Conservation (phyloP, 2,797 vertebrate genomes). For the Liparis tanakae region DNA sequence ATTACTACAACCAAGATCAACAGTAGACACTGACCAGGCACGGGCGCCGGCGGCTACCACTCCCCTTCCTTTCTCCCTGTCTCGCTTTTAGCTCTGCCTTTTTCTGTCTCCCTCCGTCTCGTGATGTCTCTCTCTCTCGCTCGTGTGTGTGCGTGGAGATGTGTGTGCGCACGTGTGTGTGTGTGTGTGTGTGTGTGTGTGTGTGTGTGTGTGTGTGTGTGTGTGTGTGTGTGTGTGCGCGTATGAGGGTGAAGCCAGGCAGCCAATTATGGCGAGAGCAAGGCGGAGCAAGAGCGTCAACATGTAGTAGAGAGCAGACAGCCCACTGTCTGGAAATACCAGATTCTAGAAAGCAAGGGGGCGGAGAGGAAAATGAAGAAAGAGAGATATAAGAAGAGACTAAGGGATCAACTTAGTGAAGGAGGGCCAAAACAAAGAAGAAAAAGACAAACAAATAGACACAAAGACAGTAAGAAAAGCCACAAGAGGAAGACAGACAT, state of each 20-base stretch:
- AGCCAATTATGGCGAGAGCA: slow-evolving; percentile 65
- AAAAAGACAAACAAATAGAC: slow-evolving; percentile 23
- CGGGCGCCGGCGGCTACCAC: slow-evolving; percentile 49
- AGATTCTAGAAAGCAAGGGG: slow-evolving; percentile 6
- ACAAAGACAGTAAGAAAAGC: slow-evolving; percentile 22
- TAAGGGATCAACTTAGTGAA: slow-evolving; percentile 36
- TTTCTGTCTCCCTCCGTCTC: slow-evolving; percentile 42
- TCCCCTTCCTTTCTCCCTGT: slow-evolving; percentile 49
- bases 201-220: slow-evolving; percentile 19
- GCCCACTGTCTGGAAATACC: slow-evolving; percentile 56
- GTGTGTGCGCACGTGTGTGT: slow-evolving; percentile 16
- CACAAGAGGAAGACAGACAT: slow-evolving; percentile 21
- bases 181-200: slow-evolving; percentile 19
- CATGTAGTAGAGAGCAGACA: slow-evolving; percentile 65
- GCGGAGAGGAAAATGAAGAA: slow-evolving; percentile 30
- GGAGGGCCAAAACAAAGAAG: slow-evolving; percentile 20
- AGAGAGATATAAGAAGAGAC: slow-evolving; percentile 35
- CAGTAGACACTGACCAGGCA: slow-evolving; percentile 67
- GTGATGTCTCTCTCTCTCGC: slow-evolving; percentile 6
- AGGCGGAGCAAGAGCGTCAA: slow-evolving; percentile 64
- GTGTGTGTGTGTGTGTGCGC: slow-evolving; percentile 16
- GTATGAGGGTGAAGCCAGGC: slow-evolving; percentile 52
- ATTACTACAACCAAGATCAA: slow-evolving; percentile 75
- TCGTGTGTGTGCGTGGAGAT: slow-evolving; percentile 1
- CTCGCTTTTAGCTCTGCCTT: slow-evolving; percentile 30